These are phyloP conservation scores for Strigamia maritima DNA, from an alignment of 2,888 invertebrate species.

Conservation along the genomic window DNA sequence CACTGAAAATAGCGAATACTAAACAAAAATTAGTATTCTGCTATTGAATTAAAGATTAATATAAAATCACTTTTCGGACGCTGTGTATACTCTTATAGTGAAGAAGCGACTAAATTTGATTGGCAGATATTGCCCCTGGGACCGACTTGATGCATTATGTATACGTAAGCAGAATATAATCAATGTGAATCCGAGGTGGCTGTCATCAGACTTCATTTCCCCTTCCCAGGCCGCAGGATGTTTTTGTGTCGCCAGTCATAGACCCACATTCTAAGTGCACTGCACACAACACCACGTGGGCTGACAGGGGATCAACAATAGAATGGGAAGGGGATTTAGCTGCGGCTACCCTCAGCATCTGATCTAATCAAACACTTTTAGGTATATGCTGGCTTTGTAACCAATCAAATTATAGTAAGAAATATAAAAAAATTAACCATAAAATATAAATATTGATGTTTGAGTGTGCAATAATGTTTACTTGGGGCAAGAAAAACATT, in stretches of 20 bases:
- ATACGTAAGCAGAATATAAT: conserved; percentile 9
- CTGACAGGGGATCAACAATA: background rate
- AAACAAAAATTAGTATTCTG: too few species aligned
- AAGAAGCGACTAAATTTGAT: too few species aligned
- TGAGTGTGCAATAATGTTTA: background rate
- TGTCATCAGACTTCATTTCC: conserved; percentile 24
- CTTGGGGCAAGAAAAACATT: background rate
- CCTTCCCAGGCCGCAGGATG: background rate
- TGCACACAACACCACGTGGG: background rate
- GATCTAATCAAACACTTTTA: background rate
- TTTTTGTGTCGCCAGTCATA: conserved; percentile 1
- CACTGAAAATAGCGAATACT: too few species aligned
- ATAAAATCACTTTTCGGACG: too few species aligned
- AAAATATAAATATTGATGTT: too few species aligned
- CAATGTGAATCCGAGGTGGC: conserved; percentile 17
- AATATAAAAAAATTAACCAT: too few species aligned
- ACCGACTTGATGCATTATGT: conserved; percentile 8
- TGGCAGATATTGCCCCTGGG: conserved; percentile 20
- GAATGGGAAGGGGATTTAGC: background rate
- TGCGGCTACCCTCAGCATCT: background rate
- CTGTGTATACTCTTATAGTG: too few species aligned
- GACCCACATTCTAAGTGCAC: background rate
- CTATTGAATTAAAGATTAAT: too few species aligned
- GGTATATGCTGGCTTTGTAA: background rate
- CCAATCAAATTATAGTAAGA: background rate